Evolutionary conservation across 2,888 invertebrate genomes (phyloP).

Genomic region (Lepetodrilus schrolli): DNA sequence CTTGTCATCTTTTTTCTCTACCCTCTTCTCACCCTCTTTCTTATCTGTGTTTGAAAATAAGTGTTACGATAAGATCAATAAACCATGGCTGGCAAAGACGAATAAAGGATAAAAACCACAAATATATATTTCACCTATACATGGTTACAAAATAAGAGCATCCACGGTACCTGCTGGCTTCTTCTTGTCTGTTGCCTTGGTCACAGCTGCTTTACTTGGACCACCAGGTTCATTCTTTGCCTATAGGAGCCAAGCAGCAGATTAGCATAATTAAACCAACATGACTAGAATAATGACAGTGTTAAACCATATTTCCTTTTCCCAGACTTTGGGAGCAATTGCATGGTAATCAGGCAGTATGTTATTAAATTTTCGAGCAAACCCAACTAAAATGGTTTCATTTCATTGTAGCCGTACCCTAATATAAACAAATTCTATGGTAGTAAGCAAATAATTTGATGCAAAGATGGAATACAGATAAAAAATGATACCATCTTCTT

Average conservation of each 20-base stretch:
- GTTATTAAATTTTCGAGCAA: too few species aligned
- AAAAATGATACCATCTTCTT: background rate
- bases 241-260: constrained; percentile 45
- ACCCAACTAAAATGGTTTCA: too few species aligned
- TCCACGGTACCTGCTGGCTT: constrained; percentile 28
- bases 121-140: background rate
- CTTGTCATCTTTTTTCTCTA: constrained; percentile 52
- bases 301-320: too few species aligned
- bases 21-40: constrained; percentile 57
- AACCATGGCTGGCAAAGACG: background rate
- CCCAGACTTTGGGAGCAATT: too few species aligned
- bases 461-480: background rate
- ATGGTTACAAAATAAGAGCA: background rate
- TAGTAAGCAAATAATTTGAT: background rate
- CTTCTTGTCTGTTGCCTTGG: constrained; percentile 48
- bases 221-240: constrained; percentile 66
- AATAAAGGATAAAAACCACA: background rate
- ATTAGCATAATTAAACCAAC: too few species aligned
- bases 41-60: constrained; percentile 42
- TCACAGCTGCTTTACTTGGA: constrained; percentile 44
- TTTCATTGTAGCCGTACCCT: too few species aligned
- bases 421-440: too few species aligned
- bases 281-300: too few species aligned
- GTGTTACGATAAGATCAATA: background rate
- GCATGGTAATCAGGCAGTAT: too few species aligned